Conservation (phyloP, 2,888 invertebrate genomes). For the Nasonovia ribisnigri region DNA sequence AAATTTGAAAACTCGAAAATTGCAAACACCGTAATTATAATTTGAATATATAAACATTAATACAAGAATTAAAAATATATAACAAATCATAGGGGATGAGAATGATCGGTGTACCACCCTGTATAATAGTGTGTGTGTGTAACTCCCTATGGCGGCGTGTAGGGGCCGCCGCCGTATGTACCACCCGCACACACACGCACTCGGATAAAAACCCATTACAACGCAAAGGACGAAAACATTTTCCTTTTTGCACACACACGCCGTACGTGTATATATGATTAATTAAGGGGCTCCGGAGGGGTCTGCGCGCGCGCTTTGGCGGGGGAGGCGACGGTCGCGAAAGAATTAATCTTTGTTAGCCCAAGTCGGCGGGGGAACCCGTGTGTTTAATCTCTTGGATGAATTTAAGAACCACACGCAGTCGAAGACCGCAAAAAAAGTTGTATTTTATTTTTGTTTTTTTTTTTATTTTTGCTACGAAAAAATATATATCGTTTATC, state of each 20-base stretch:
- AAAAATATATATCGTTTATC: conserved; percentile 63
- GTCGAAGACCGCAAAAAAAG: conserved; percentile 60
- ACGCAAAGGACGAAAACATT: conserved; percentile 52
- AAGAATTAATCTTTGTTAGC: conserved; percentile 67
- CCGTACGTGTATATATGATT: conserved; percentile 42
- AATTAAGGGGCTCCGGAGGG: conserved; percentile 58
- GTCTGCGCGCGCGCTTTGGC: not conserved
- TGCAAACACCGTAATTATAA: not conserved
- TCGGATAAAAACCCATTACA: conserved; percentile 51
- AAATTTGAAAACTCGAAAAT: no score
- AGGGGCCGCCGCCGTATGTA: not conserved
- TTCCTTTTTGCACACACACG: not conserved
- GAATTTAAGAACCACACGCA: conserved; percentile 66
- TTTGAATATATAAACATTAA: not conserved
- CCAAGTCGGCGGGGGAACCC: conserved; percentile 62
- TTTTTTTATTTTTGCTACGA: not conserved
- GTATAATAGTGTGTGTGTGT: not conserved
- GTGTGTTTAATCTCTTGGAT: conserved; percentile 67
- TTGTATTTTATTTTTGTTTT: conserved; percentile 34
- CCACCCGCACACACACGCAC: not conserved
- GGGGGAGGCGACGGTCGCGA: conserved; percentile 58
- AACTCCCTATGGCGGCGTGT: not conserved
- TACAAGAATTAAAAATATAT: no score
- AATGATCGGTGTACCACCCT: not conserved
- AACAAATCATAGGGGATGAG: not conserved